Evolutionary conservation across 2,888 invertebrate genomes (phyloP).

Genomic region (Nephrotoma flavescens): DNA sequence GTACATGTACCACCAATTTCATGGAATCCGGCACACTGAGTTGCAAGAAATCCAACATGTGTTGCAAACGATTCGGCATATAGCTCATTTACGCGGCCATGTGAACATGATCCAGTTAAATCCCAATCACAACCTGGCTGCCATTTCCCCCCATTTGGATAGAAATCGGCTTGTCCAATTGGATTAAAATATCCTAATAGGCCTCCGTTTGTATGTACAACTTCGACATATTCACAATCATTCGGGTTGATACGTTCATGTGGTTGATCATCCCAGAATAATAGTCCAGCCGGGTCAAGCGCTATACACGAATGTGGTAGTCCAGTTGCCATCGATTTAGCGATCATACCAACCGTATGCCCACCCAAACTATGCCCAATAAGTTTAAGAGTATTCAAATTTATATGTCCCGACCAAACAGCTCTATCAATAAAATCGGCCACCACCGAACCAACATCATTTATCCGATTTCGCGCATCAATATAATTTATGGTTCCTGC

Average conservation of each 20-base stretch:
- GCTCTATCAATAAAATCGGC: neutral
- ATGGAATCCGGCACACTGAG: neutral
- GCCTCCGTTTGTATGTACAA: constrained; percentile 16
- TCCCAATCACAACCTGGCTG: constrained; percentile 28
- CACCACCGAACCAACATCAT: neutral
- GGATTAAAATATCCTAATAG: constrained; percentile 22
- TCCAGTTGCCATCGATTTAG: constrained; percentile 14
- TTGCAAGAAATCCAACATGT: constrained; percentile 7
- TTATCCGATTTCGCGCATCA: constrained; percentile 33
- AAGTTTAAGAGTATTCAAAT: neutral
- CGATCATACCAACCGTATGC: constrained; percentile 26
- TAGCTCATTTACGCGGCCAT: constrained; percentile 24
- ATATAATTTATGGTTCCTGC: constrained; percentile 40
- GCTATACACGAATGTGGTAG: neutral
- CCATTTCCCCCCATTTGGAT: constrained; percentile 26
- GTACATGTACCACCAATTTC: constrained; percentile 14
- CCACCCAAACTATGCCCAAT: constrained; percentile 31
- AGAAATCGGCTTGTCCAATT: constrained; percentile 29
- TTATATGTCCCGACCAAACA: neutral
- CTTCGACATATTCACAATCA: neutral
- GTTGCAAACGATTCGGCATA: constrained; percentile 24
- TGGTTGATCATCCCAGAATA: neutral
- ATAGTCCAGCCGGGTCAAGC: neutral
- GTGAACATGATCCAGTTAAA: constrained; percentile 18
- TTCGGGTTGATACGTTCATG: neutral